Evolutionary conservation across 2,113 vertebrate genomes (phyloP), one percentile per base, ranked within the genome.

Genomic region (Nycticryphes semicollaris): DNA sequence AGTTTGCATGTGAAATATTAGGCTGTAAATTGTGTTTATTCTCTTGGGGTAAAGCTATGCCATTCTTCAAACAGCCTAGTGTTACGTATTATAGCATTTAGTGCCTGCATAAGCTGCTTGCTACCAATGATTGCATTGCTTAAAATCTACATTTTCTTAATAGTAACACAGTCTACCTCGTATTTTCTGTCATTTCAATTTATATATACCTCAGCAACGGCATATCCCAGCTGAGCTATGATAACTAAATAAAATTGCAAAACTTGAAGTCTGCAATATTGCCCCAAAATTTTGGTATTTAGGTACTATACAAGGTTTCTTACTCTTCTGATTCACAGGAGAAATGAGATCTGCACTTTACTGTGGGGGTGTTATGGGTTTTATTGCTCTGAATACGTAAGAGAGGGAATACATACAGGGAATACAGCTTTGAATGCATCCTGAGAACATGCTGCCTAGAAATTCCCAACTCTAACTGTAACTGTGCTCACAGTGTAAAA

Each of bases 231-330:
- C 76, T 96, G 91, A 96, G 81, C 85, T 77, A 41, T 73, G 90
- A 22, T 77, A 91, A 90, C 56, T 87, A 97, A 96, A 96, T 96
- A 96, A 84, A 97, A 97, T 90, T 94, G 87, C 70, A 96, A 93
- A 94, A 74, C 12, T 73, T 54, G 69, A 97, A 94, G 84, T 91
- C 17, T 33, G 82, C 93, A 94, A 75, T 96, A 95, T 81, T 95
- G 66, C 48, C 45, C 47, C 19, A 93, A 93, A 96, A 87, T 66
- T 60, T 89, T 87, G 76, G 54, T 85, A 75, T 92, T 96, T 90
- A 60, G 91, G 80, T 96, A 47, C 90, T 69, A 47, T 94, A 60
- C 31, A 41, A 92, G 75, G 27, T 93, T 93, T 95, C 85, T 95
- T 62, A 57, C 60, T 53, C 72, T 93, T 97, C 77, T 96, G 96